Evolutionary conservation across 2,888 invertebrate species (phyloP), one percentile per base, ranked within the genome.

Genomic region (Seira ritae): DNA sequence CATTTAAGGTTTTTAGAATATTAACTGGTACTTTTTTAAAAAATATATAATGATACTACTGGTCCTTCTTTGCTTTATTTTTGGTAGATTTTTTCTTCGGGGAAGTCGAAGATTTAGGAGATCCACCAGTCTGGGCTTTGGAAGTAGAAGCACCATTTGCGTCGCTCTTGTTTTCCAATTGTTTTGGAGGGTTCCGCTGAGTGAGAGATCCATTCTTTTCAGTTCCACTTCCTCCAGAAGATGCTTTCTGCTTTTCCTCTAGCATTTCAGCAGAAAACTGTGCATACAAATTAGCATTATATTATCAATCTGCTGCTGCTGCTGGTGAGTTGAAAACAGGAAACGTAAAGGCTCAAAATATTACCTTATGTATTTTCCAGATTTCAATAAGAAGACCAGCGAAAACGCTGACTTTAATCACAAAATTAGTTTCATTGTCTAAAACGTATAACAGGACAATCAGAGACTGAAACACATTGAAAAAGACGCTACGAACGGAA

Each of bases 381-480:
- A 98, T 92, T 92, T 99, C 99, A 90, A 99, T 99, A 80, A 96
- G 93, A 24, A 99, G 92, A 0, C 99, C 98, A 84, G 99, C 94
- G 89, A 96, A 96, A 90, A 99, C 98, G 87, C 97, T 97, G 89
- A 99, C 94, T 89, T 96, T 94, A 71, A 99, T 96, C 90, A 99
- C 94, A 66, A 97, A 96, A 91, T 99, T 99, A 1, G 99, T 98
- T 91, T 99, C 99, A 91, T 99, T 99, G 91, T 99, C 99, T 84
- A 99, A 91, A 0, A 99, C 98, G 91, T 99, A 99, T 0, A 99
- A 93, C 6, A 98, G 92, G 0, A 99, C 98, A 74, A 99, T 95
- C 12, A 98, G 91, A 0, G 98, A 97, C 91, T 99, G 98, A 91
- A 99, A 98, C 3, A 99, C 98, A 90, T 97, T 97, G 92, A 99